phyloP scores from a whole-genome alignment of 2,113 vertebrate genomes.

The Glaucomys volans region DNA sequence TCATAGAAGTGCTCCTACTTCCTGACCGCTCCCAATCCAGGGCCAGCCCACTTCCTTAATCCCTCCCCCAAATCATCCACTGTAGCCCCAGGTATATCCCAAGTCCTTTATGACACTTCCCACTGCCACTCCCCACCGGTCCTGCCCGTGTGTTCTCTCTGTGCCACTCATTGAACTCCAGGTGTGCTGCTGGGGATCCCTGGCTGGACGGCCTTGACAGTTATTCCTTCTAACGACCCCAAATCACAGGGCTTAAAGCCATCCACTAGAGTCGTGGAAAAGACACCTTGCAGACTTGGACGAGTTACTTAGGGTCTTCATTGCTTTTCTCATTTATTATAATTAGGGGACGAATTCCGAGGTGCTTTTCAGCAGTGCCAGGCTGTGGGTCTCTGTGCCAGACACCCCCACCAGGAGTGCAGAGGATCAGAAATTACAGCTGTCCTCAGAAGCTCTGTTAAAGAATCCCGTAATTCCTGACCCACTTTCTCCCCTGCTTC shows the following conservation, averaged over 20 bases:
- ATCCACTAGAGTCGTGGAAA: not conserved
- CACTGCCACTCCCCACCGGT: not conserved
- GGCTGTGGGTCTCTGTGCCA: not conserved
- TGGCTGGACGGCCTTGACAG: not conserved
- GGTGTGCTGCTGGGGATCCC: not conserved
- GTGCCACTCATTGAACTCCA: not conserved
- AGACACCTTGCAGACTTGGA: not conserved
- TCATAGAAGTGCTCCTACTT: not conserved
- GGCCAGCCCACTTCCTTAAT: not conserved
- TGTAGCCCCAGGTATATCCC: not conserved
- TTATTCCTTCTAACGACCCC: slow-evolving; percentile 4
- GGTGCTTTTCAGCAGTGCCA: not conserved
- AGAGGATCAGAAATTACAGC: not conserved
- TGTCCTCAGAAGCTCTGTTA: not conserved
- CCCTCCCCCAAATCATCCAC: not conserved
- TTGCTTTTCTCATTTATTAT: slow-evolving; percentile 35
- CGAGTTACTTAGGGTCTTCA: not conserved
- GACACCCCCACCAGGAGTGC: not conserved
- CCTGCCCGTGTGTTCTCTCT: not conserved
- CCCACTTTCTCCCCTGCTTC: not conserved
- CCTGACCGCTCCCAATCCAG: not conserved
- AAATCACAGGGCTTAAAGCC: not conserved
- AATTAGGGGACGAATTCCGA: not conserved
- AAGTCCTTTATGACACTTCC: not conserved
- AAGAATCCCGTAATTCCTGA: not conserved